Conservation (phyloP, 2,888 invertebrate genomes). For the Noctuana brunneofusca region DNA sequence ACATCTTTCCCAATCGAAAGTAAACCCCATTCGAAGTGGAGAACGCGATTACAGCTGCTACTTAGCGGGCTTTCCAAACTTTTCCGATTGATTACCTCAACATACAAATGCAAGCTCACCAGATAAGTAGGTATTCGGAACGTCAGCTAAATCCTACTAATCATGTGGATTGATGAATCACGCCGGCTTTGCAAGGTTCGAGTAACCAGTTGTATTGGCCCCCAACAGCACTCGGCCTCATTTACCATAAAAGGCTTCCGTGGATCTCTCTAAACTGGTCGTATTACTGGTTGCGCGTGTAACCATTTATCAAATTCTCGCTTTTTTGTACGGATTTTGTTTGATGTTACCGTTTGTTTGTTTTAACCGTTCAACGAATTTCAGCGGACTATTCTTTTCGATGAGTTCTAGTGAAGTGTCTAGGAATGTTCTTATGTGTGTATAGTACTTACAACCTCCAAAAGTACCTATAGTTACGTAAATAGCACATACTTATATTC, state of each 20-base stretch:
- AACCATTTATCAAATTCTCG: slow-evolving; percentile 24
- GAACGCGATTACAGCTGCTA: no score
- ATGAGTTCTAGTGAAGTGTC: neutral
- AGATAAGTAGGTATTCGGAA: slow-evolving; percentile 15
- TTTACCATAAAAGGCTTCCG: neutral
- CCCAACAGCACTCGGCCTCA: neutral
- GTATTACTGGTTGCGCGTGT: slow-evolving; percentile 5
- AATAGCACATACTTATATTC: no score
- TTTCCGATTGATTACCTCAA: neutral
- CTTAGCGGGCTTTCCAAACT: neutral
- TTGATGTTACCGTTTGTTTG: neutral
- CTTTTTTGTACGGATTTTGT: slow-evolving; percentile 10
- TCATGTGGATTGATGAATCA: slow-evolving; percentile 22
- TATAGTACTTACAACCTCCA: no score
- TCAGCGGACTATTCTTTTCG: neutral
- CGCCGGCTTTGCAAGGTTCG: neutral
- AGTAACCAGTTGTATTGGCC: slow-evolving; percentile 7
- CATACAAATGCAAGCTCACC: slow-evolving; percentile 14
- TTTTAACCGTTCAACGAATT: slow-evolving; percentile 3
- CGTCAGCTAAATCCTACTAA: slow-evolving; percentile 26
- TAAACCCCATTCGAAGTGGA: no score
- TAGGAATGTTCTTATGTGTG: no score
- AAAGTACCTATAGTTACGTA: no score
- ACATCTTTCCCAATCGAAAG: no score
- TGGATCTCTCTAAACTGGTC: slow-evolving; percentile 8